Conservation (phyloP, 2,888 invertebrate species). For the Aphelenchoides bicaudatus region DNA sequence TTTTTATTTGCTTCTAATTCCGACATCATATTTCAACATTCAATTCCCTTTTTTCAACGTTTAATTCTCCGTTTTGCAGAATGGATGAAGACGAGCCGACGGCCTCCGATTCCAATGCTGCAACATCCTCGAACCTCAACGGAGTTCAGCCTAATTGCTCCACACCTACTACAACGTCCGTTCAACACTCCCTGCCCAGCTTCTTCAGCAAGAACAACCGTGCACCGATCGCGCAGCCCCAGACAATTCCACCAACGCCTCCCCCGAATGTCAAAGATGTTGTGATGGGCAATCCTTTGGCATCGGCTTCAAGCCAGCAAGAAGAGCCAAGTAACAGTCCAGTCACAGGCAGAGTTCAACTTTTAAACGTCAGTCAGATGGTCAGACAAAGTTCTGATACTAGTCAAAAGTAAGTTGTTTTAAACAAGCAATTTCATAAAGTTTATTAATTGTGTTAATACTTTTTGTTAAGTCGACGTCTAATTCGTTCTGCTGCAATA, state of each 20-base stretch:
- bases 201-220: conserved; percentile 3
- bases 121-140: not conserved
- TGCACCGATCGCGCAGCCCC: not conserved
- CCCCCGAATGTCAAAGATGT: not conserved
- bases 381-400: conserved; percentile 49
- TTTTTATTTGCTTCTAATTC: no score
- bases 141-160: conserved; percentile 2
- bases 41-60: no score
- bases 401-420: no score
- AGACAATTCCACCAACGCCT: conserved; percentile 8
- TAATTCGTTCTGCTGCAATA: no score
- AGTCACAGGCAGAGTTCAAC: not conserved
- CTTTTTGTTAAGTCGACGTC: no score
- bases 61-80: no score
- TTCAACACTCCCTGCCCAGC: conserved; percentile 1
- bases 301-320: not conserved
- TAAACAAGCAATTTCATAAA: no score
- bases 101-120: conserved; percentile 1
- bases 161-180: not conserved
- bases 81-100: no score
- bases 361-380: conserved; percentile 23
- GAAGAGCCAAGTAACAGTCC: not conserved
- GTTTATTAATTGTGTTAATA: no score
- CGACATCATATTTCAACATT: no score
- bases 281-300: not conserved